These are phyloP conservation scores for Aspidiotus rigidus DNA, from an alignment of 2,888 invertebrate genomes.

Conservation along the genomic window DNA sequence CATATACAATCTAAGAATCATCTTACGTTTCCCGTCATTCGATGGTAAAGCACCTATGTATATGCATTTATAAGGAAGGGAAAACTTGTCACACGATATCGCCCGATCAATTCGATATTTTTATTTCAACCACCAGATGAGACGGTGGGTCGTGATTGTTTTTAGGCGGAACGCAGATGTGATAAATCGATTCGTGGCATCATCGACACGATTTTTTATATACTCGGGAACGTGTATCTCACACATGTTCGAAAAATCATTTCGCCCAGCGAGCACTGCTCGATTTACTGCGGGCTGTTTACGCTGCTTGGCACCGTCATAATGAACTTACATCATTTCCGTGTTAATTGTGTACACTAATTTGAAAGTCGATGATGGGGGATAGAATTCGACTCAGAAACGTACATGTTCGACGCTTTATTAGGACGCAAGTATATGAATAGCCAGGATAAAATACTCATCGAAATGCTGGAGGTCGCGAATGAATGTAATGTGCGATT, in stretches of 20 bases:
- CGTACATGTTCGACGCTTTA: not conserved
- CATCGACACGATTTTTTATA: not conserved
- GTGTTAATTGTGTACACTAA: not conserved
- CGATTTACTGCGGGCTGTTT: constrained; percentile 4
- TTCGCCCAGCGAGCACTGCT: not conserved
- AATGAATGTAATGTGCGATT: not conserved
- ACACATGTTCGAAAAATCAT: constrained; percentile 1
- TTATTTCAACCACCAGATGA: not conserved
- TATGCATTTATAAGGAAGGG: not conserved
- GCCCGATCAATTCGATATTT: constrained; percentile 1
- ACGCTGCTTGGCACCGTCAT: not conserved
- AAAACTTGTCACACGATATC: constrained; percentile 2
- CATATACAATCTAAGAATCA: too few species aligned
- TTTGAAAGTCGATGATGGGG: constrained; percentile 4
- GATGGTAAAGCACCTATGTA: too few species aligned
- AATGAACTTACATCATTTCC: not conserved
- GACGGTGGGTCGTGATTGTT: not conserved
- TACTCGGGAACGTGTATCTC: not conserved
- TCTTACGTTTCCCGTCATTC: too few species aligned
- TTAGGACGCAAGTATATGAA: not conserved
- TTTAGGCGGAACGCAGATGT: not conserved
- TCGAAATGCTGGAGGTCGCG: not conserved
- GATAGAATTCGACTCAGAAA: not conserved
- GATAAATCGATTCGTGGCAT: not conserved
- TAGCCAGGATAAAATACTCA: too few species aligned